Percentiles rank a stretch among this genome's conserved stretches.
Evolutionary conservation across 2,888 invertebrate genomes (phyloP).

Genomic region (Boloria selene): DNA sequence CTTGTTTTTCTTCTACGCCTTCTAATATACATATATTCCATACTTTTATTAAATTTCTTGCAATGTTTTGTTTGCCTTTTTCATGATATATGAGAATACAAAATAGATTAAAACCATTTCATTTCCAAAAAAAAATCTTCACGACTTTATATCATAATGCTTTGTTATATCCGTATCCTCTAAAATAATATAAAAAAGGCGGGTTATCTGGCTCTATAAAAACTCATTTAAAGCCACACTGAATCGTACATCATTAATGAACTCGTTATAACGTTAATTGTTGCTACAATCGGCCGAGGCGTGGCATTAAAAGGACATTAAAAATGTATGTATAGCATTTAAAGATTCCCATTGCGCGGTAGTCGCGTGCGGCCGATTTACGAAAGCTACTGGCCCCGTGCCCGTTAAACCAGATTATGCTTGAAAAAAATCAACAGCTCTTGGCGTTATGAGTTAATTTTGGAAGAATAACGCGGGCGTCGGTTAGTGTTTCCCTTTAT

Average conservation of each 20-base stretch:
- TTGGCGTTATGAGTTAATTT: slow-evolving; percentile 82
- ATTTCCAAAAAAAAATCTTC: neutral
- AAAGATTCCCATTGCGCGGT: slow-evolving; percentile 77
- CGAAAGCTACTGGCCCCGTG: slow-evolving; percentile 77
- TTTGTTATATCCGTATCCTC: slow-evolving; percentile 16
- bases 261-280: slow-evolving; percentile 77
- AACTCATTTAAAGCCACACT: slow-evolving; percentile 48
- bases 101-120: neutral
- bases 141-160: neutral
- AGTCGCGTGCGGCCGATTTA: slow-evolving; percentile 74
- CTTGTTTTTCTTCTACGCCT: slow-evolving; percentile 71
- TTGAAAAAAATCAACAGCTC: slow-evolving; percentile 74
- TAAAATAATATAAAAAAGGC: slow-evolving; percentile 31
- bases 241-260: slow-evolving; percentile 62
- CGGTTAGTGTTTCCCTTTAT: slow-evolving; percentile 77
- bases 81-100: slow-evolving; percentile 18
- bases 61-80: slow-evolving; percentile 24
- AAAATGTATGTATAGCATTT: slow-evolving; percentile 78
- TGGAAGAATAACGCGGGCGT: slow-evolving; percentile 77
- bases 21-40: slow-evolving; percentile 62
- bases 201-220: slow-evolving; percentile 45
- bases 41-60: slow-evolving; percentile 72
- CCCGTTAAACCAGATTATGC: slow-evolving; percentile 80
- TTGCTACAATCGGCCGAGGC: slow-evolving; percentile 69
- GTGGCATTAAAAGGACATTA: slow-evolving; percentile 75